phyloP scores from a whole-genome alignment of 2,888 invertebrate species.

The Caenorhabditis doughertyi region DNA sequence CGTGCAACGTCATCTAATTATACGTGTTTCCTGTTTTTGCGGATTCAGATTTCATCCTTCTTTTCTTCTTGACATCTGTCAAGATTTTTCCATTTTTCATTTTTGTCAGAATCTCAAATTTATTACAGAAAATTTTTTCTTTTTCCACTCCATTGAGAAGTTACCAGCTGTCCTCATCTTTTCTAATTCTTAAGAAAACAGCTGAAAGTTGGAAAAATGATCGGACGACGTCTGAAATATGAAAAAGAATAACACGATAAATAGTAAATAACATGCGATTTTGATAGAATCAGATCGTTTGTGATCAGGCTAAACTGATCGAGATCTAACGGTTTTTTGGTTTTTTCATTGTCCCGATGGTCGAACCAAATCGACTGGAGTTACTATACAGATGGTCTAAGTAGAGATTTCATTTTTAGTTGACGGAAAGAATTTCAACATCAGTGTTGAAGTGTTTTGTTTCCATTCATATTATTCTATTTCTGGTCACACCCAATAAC shows the following conservation, averaged over 20 bases:
- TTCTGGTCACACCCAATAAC: too few relatives aligned
- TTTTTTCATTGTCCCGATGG: neutral
- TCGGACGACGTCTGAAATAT: conserved; percentile 12
- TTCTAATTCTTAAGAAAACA: neutral
- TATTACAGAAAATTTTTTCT: neutral
- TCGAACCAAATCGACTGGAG: too few relatives aligned
- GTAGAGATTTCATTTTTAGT: too few relatives aligned
- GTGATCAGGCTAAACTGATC: neutral
- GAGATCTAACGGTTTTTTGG: neutral
- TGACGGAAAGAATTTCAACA: too few relatives aligned
- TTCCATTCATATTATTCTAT: too few relatives aligned
- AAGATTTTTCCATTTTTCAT: neutral
- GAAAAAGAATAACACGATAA: conserved; percentile 2
- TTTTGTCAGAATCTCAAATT: too few relatives aligned
- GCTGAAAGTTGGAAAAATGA: neutral
- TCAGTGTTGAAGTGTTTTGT: too few relatives aligned
- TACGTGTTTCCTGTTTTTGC: conserved; percentile 28
- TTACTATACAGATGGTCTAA: too few relatives aligned
- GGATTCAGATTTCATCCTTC: conserved; percentile 17
- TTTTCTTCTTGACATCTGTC: too few relatives aligned
- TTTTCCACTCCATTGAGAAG: conserved; percentile 1
- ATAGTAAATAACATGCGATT: neutral
- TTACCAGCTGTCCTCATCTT: neutral
- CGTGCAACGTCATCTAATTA: conserved; percentile 21
- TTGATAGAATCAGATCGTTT: too few relatives aligned